Evolutionary conservation across 1,140 invertebrate species (phyloP).

Genomic region (Uloborus diversus): DNA sequence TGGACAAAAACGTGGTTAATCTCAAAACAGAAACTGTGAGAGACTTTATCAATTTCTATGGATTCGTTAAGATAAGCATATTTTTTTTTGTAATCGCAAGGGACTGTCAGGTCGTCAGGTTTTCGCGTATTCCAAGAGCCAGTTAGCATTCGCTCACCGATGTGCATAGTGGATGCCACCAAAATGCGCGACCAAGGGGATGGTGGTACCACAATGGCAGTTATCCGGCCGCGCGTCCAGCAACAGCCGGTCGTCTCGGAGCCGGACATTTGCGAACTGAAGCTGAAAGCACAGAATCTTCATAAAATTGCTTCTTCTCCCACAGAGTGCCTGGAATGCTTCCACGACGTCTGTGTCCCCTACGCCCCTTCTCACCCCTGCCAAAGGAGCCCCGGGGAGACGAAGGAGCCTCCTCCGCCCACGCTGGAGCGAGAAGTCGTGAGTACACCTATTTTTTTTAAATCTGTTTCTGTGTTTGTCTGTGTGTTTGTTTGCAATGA

Average conservation of each 20-base stretch:
- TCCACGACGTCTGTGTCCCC: slow-evolving; percentile 72
- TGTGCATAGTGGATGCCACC: slow-evolving; percentile 42
- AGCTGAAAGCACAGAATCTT: neutral
- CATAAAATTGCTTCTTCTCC: slow-evolving; percentile 8
- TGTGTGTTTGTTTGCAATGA: too few species aligned
- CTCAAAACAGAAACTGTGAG: neutral
- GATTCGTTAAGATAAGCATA: neutral
- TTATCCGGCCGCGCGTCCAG: slow-evolving; percentile 32
- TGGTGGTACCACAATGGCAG: neutral
- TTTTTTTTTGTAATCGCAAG: too few species aligned
- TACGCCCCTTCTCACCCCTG: slow-evolving; percentile 68
- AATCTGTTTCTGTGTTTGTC: too few species aligned
- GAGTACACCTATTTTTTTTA: slow-evolving; percentile 54
- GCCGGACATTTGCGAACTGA: neutral
- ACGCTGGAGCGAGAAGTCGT: slow-evolving; percentile 71
- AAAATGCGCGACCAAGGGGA: slow-evolving; percentile 39
- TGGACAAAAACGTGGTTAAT: neutral
- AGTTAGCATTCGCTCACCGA: neutral
- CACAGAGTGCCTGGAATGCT: slow-evolving; percentile 75
- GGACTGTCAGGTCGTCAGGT: too few species aligned
- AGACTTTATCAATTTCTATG: neutral
- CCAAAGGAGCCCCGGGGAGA: slow-evolving; percentile 63
- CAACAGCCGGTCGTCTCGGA: neutral
- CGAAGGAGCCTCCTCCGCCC: slow-evolving; percentile 68
- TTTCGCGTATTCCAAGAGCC: neutral